Conservation (phyloP, 2,888 invertebrate species). For the Synanthedon vespiformis region DNA sequence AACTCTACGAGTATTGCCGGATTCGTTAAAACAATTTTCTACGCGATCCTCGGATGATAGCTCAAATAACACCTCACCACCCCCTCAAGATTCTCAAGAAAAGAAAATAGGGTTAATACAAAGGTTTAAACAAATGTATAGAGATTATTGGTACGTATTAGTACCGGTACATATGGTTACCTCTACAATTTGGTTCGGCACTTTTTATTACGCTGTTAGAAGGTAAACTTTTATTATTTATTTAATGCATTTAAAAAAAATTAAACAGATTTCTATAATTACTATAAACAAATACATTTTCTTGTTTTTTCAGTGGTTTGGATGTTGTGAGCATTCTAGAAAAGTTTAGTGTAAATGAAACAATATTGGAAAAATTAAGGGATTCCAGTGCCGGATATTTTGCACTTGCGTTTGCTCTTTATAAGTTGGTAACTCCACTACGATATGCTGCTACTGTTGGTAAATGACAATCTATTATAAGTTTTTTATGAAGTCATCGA, state of each 20-base stretch:
- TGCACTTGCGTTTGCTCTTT: constrained; percentile 91
- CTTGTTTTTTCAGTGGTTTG: constrained; percentile 81
- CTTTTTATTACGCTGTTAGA: constrained; percentile 87
- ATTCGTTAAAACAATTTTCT: constrained; percentile 13
- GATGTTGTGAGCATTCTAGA: constrained; percentile 87
- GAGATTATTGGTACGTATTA: constrained; percentile 96
- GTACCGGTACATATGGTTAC: constrained; percentile 93
- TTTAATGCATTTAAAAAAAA: background rate
- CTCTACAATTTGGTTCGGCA: constrained; percentile 88
- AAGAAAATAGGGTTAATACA: constrained; percentile 77
- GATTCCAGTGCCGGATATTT: constrained; percentile 88
- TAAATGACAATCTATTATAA: constrained; percentile 31
- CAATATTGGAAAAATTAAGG: constrained; percentile 78
- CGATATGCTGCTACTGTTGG: constrained; percentile 94
- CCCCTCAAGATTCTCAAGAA: constrained; percentile 14
- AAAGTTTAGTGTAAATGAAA: constrained; percentile 81
- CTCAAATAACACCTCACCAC: constrained; percentile 14
- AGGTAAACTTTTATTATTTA: constrained; percentile 70
- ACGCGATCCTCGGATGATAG: constrained; percentile 22
- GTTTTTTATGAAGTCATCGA: too few species aligned
- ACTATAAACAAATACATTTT: background rate
- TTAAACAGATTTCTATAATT: too few species aligned
- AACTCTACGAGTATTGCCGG: constrained; percentile 14
- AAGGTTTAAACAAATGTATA: constrained; percentile 91
- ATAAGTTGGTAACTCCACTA: constrained; percentile 92